These are phyloP conservation scores for Drosophila busckii DNA, from an alignment of 1,140 invertebrate species.

Conservation along the genomic window DNA sequence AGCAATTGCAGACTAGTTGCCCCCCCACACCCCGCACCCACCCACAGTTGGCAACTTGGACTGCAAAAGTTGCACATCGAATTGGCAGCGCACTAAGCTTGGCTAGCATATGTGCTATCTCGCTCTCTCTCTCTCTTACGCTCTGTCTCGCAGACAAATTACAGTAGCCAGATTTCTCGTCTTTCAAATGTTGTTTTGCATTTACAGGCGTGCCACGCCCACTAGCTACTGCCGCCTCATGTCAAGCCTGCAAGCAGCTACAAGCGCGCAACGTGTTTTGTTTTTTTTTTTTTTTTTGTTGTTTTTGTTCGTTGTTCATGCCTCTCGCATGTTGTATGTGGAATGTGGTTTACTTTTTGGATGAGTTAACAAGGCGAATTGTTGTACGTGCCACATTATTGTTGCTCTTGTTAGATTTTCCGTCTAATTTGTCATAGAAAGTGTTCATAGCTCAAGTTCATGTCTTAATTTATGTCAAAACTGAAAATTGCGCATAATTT, in stretches of 20 bases:
- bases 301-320: conserved; percentile 27
- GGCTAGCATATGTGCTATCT: conserved; percentile 45
- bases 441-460: conserved; percentile 60
- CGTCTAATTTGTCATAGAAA: conserved; percentile 61
- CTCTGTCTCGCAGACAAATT: conserved; percentile 61
- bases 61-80: conserved; percentile 24
- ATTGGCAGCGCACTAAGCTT: conserved; percentile 12
- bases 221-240: conserved; percentile 11
- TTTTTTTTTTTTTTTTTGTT: conserved; percentile 23
- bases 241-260: conserved; percentile 41
- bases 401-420: conserved; percentile 27
- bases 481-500: conserved; percentile 38
- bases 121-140: neutral
- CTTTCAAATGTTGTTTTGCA: conserved; percentile 74
- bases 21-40: conserved; percentile 4
- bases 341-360: conserved; percentile 76
- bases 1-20: conserved; percentile 57
- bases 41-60: conserved; percentile 24
- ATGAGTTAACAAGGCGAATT: conserved; percentile 72
- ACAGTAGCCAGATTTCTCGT: conserved; percentile 76
- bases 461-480: conserved; percentile 55
- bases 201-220: conserved; percentile 52
- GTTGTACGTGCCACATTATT: conserved; percentile 31
- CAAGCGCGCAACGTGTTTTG: conserved; percentile 67
- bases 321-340: conserved; percentile 37